Conservation (phyloP, 1,140 invertebrate genomes). For the Dysdera silvatica region DNA sequence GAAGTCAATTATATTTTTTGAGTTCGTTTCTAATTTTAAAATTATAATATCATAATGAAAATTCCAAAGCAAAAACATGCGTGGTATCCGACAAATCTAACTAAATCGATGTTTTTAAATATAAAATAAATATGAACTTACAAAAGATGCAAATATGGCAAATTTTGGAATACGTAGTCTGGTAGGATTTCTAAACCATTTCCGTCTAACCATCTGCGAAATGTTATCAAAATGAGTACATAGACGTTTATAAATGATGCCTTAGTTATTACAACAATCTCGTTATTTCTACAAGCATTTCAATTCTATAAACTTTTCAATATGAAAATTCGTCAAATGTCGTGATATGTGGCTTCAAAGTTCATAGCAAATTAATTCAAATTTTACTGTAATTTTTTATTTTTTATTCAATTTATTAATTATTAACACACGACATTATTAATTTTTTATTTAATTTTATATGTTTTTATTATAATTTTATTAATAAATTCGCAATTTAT, state of each 20-base stretch:
- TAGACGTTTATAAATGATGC: background rate
- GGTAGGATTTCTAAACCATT: conserved; percentile 33
- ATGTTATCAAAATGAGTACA: background rate
- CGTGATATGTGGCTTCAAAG: background rate
- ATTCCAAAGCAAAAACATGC: no score
- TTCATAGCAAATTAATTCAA: no score
- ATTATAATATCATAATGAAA: no score
- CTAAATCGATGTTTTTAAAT: background rate
- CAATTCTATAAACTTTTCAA: conserved; percentile 13
- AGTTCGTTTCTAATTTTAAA: background rate
- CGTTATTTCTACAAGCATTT: conserved; percentile 26
- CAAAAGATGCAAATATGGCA: conserved; percentile 33
- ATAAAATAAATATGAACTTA: conserved; percentile 30
- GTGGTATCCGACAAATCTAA: background rate
- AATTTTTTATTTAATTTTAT: no score
- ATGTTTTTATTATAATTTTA: no score
- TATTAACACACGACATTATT: no score
- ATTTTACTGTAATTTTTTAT: no score
- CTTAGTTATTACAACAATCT: background rate
- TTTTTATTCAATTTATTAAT: no score
- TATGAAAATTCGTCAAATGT: conserved; percentile 17
- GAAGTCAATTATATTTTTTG: background rate
- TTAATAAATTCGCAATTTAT: no score
- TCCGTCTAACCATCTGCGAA: conserved; percentile 32
- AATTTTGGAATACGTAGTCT: conserved; percentile 30